Base-by-base conservation (phyloP, 1,140 invertebrate species). In the Globodera rostochiensis region DNA sequence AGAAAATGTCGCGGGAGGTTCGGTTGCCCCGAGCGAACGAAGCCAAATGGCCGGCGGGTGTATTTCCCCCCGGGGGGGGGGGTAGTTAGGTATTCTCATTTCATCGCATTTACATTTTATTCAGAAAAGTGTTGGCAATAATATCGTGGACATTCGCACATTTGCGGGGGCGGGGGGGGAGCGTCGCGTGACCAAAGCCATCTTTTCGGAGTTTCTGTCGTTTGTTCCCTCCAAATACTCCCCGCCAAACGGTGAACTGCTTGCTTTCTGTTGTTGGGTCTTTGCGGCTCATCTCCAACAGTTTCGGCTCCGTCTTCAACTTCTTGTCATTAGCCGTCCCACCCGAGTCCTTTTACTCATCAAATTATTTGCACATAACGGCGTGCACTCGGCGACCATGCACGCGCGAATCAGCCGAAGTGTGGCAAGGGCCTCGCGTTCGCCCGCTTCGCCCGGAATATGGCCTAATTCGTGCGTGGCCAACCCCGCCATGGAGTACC, bases 401-500 rank as follows among this genome's bases (percentile, higher is more conserved):
- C 88, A 89, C 36, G 82, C 82, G 21, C 88, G 83, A 79, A 89
- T 89, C n/a, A 90, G 81, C 53, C 82, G 83, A 50, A 89, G 80
- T 13, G 88, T 89, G 36, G 88, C 88, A 70, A 90, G 66, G 1
- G 88, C 88, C 77, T 89, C 88, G 49, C 85, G 73, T 77, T 89
- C 88, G n/a, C 88, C 88, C 9, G 87, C 88, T 77, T 89, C 81
- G 47, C 88, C 88, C 64, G 88, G 88, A 60, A 89, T 82, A 74
- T 89, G 88, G 13, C 88, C 88, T 4, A 89, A 82, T 73, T 90
- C 86, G 78, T 90, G 88, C 7, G 86, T 87, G n/a, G 88, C 87
- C 11, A 77, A 74, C 82, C 87, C 80, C 5, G 88, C 87, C n/a
- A 88, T 82, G 5, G 85, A 78, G 70, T 88, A 87, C 87, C 87